A percentile compares a stretch with the other conserved stretches of the same genome.
phyloP scores from a whole-genome alignment of 2,797 vertebrate species.

The Acrossocheilus wenchowensis region DNA sequence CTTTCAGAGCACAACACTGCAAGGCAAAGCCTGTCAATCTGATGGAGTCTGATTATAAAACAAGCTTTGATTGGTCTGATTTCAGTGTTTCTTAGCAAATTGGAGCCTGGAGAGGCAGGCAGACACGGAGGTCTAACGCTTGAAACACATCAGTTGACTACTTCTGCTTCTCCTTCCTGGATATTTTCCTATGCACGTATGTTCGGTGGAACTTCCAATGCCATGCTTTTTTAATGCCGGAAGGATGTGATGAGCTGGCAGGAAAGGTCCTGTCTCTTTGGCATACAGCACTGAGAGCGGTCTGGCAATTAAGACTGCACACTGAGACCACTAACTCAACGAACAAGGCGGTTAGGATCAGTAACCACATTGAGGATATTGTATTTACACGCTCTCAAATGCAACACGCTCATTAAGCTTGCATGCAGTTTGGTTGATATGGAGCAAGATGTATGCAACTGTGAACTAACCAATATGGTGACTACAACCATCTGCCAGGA shows the following conservation, averaged over 20 bases:
- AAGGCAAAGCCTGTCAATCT: slow-evolving; percentile 53
- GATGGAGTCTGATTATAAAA: slow-evolving; percentile 44
- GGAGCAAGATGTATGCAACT: slow-evolving; percentile 55
- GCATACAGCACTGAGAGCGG: slow-evolving; percentile 27
- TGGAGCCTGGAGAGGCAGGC: slow-evolving; percentile 34
- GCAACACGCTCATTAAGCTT: slow-evolving; percentile 54
- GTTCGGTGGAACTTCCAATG: slow-evolving; percentile 40
- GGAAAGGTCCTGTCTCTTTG: slow-evolving; percentile 45
- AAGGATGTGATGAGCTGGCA: slow-evolving; percentile 44
- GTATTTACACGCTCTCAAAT: slow-evolving; percentile 40
- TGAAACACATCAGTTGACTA: slow-evolving; percentile 44
- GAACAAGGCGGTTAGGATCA: slow-evolving; percentile 33
- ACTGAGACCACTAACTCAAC: slow-evolving; percentile 39
- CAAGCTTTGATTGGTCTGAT: slow-evolving; percentile 33
- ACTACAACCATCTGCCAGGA: slow-evolving; percentile 56
- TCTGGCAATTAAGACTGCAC: slow-evolving; percentile 46
- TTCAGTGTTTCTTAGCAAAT: slow-evolving; percentile 10
- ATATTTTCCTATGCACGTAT: slow-evolving; percentile 68
- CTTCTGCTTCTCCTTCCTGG: slow-evolving; percentile 66
- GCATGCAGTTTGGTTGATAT: slow-evolving; percentile 61
- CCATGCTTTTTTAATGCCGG: slow-evolving; percentile 38
- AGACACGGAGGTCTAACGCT: slow-evolving; percentile 30
- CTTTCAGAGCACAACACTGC: slow-evolving; percentile 45
- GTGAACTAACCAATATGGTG: slow-evolving; percentile 61
- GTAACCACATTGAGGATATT: slow-evolving; percentile 54